These are phyloP conservation scores for Brachirus orientalis DNA, from an alignment of 2,113 vertebrate genomes.

Conservation along the genomic window DNA sequence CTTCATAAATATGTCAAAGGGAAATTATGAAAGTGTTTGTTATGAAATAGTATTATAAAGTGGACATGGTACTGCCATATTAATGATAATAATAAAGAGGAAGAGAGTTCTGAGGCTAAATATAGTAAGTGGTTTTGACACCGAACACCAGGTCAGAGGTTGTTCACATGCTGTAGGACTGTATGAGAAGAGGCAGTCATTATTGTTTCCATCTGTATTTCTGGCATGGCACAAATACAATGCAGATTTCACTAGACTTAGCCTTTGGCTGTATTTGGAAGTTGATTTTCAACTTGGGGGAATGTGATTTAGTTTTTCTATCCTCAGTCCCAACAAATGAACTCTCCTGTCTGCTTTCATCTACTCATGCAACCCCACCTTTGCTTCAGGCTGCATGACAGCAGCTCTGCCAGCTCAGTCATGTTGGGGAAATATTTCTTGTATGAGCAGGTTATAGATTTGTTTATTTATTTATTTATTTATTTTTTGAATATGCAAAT, in stretches of 20 bases:
- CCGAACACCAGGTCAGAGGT: slow-evolving; percentile 46
- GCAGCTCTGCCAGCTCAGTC: slow-evolving; percentile 38
- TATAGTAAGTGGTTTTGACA: slow-evolving; percentile 63
- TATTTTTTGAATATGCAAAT: no score
- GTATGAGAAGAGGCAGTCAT: background rate
- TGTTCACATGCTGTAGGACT: slow-evolving; percentile 25
- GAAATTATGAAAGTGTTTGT: no score
- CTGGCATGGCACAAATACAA: background rate
- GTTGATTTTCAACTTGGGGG: no score
- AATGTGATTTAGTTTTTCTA: background rate
- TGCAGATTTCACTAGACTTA: background rate
- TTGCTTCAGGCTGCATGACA: background rate
- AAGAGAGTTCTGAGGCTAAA: slow-evolving; percentile 48
- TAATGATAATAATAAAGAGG: slow-evolving; percentile 41
- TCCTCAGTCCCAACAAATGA: background rate
- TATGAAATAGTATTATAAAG: no score
- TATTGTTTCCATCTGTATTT: slow-evolving; percentile 13
- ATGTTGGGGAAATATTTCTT: slow-evolving; percentile 37
- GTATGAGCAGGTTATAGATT: background rate
- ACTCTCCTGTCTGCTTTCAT: background rate
- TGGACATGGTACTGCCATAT: no score
- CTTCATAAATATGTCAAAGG: background rate
- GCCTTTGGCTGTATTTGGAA: background rate
- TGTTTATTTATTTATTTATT: no score
- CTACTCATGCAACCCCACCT: slow-evolving; percentile 2